These are phyloP conservation scores for Imbricaverruca yamaguchii DNA, from an alignment of 2,888 invertebrate species.

Conservation along the genomic window DNA sequence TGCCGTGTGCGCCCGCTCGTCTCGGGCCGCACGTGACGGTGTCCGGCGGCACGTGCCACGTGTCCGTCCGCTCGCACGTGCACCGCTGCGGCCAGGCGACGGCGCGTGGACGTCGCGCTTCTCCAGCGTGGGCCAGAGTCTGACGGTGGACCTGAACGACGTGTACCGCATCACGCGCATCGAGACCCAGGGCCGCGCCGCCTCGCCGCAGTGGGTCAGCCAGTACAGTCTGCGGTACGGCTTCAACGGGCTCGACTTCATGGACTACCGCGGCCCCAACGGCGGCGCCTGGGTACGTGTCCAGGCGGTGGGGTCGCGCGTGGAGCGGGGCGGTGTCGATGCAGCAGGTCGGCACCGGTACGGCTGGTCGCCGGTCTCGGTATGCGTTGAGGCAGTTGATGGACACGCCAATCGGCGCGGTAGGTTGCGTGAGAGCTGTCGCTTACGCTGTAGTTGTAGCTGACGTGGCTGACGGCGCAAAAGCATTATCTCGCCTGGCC, in stretches of 20 bases:
- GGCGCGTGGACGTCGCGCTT: constrained; percentile 79
- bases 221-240: constrained; percentile 92
- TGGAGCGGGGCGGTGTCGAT: no score
- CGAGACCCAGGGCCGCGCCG: constrained; percentile 80
- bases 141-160: constrained; percentile 79
- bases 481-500: no score
- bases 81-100: background rate
- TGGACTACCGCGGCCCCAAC: constrained; percentile 78
- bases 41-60: constrained; percentile 30
- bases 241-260: constrained; percentile 79
- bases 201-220: constrained; percentile 83
- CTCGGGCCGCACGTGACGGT: no score
- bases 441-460: no score
- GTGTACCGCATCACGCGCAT: constrained; percentile 82
- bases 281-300: constrained; percentile 67
- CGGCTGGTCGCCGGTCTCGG: no score
- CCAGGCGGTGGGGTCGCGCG: no score
- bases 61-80: no score
- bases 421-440: no score
- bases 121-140: constrained; percentile 86
- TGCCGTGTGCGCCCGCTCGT: background rate
- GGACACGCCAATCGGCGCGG: no score
- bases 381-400: no score
- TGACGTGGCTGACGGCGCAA: no score
- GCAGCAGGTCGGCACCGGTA: no score